These are phyloP conservation scores for Neolamprologus devosi DNA, from an alignment of 2,113 vertebrate genomes.

Conservation along the genomic window DNA sequence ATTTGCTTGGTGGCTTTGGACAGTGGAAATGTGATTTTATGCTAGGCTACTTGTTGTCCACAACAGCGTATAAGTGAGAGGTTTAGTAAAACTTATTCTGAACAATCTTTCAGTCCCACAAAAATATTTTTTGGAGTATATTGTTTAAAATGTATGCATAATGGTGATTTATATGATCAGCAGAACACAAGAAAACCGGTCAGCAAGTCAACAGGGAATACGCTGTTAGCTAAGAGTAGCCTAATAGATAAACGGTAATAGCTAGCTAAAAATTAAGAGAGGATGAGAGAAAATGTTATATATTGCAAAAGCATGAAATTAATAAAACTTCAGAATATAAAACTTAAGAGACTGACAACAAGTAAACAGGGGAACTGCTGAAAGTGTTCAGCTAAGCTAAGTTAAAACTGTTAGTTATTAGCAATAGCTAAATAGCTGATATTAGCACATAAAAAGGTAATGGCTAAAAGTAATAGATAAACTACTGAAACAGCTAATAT, in stretches of 20 bases:
- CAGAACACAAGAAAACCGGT: not conserved
- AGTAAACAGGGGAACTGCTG: not conserved
- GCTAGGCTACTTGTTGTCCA: not conserved
- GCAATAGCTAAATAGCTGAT: not conserved
- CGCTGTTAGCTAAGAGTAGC: not conserved
- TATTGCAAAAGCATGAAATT: not conserved
- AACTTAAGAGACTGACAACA: not conserved
- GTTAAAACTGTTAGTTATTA: not conserved
- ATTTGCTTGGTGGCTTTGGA: not conserved
- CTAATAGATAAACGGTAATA: not conserved
- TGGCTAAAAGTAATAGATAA: not conserved
- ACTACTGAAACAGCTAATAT: not conserved
- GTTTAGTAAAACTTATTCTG: not conserved
- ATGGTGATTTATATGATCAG: not conserved
- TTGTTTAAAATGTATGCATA: not conserved
- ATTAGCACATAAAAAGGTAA: not conserved
- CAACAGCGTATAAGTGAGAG: rapidly evolving
- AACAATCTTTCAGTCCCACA: not conserved
- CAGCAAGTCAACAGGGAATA: not conserved
- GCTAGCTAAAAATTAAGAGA: not conserved
- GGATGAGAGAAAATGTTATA: not conserved
- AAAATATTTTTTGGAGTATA: not conserved
- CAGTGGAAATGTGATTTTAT: not conserved
- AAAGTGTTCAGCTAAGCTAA: not conserved
- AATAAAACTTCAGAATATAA: not conserved